Percentiles rank a stretch among this genome's conserved stretches.
phyloP scores from a whole-genome alignment of 2,888 invertebrate genomes.

The Amaurobius ferox region DNA sequence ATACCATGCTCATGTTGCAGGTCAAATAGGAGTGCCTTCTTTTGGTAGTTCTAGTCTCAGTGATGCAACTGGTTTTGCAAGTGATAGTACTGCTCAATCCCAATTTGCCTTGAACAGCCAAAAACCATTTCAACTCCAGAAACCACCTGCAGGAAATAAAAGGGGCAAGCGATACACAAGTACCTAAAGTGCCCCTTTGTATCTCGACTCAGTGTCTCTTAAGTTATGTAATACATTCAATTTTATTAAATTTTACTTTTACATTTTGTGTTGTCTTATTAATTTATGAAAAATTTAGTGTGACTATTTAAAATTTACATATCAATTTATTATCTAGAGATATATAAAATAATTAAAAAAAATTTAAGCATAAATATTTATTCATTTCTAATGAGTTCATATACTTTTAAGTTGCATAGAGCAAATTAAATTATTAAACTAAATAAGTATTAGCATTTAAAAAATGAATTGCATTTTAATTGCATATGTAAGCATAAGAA shows the following conservation, averaged over 20 bases:
- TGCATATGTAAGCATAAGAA: too few relatives aligned
- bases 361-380: too few relatives aligned
- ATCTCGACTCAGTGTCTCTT: neutral
- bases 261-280: neutral
- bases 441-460: too few relatives aligned
- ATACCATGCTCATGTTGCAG: neutral
- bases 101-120: slow-evolving; percentile 53
- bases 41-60: slow-evolving; percentile 55
- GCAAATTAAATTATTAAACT: too few relatives aligned
- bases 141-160: slow-evolving; percentile 77
- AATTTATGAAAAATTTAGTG: too few relatives aligned
- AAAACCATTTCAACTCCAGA: slow-evolving; percentile 77
- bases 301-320: too few relatives aligned
- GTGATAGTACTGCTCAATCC: slow-evolving; percentile 41
- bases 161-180: slow-evolving; percentile 75
- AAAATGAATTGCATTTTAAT: too few relatives aligned
- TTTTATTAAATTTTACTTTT: neutral
- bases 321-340: too few relatives aligned
- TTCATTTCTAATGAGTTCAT: too few relatives aligned
- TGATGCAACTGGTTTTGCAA: slow-evolving; percentile 41
- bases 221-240: neutral
- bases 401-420: too few relatives aligned
- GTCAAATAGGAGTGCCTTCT: slow-evolving; percentile 59
- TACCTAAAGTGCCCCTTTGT: slow-evolving; percentile 34
- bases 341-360: too few relatives aligned